Conservation (phyloP, 2,113 vertebrate genomes). For the Onychorhynchus coronatus region DNA sequence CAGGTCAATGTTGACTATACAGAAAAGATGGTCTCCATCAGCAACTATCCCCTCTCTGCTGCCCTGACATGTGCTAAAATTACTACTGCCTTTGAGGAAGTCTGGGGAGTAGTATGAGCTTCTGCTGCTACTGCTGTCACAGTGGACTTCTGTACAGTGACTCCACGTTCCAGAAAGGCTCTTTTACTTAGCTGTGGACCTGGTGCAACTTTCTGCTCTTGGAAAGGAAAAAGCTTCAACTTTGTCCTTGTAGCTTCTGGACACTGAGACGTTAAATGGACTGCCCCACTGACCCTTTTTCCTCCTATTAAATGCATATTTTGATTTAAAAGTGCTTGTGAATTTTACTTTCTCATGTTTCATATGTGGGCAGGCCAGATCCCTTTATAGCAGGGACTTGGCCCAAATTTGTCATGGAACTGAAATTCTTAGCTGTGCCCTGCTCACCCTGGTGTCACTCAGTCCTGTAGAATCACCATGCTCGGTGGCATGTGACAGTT, state of each 20-base stretch:
- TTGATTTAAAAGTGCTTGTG: not conserved
- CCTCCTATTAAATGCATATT: constrained; percentile 29
- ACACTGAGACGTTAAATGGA: not conserved
- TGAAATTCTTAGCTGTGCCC: not conserved
- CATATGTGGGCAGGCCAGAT: not conserved
- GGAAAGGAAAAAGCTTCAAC: not conserved
- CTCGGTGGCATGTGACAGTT: not conserved
- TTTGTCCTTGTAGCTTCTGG: not conserved
- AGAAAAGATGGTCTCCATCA: constrained; percentile 91
- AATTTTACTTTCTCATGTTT: not conserved
- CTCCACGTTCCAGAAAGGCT: not conserved
- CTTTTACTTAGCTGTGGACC: not conserved
- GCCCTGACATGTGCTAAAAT: constrained; percentile 95
- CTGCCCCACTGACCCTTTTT: not conserved
- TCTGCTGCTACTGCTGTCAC: not conserved
- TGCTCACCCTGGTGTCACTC: not conserved
- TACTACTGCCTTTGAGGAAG: constrained; percentile 94
- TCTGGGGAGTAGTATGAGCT: constrained; percentile 88
- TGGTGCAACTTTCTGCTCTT: not conserved
- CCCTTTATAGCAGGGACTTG: not conserved
- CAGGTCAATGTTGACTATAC: constrained; percentile 91
- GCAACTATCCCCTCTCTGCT: constrained; percentile 95
- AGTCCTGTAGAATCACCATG: not conserved
- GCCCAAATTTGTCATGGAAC: not conserved
- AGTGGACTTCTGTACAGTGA: not conserved